Percentiles rank a stretch among this genome's conserved stretches.
Evolutionary conservation across 1,140 invertebrate species (phyloP).

Genomic region (Zaprionus inermis): DNA sequence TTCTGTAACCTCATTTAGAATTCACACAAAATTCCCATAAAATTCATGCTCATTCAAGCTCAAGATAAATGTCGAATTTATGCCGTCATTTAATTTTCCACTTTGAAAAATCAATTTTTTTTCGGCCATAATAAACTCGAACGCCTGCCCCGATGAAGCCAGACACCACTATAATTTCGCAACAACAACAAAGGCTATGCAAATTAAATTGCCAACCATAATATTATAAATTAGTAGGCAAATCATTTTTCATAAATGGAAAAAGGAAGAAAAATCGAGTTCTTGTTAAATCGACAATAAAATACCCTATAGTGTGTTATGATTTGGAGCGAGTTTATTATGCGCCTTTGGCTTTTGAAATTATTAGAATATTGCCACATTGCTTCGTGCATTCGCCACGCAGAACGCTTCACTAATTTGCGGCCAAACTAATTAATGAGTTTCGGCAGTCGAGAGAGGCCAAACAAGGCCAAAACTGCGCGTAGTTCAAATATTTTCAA

Average conservation of each 20-base stretch:
- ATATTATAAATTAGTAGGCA: slow-evolving; percentile 74
- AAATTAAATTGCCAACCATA: slow-evolving; percentile 50
- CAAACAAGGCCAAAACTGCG: slow-evolving; percentile 7
- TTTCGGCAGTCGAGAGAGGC: slow-evolving; percentile 7
- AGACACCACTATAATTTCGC: not conserved
- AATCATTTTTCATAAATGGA: slow-evolving; percentile 67
- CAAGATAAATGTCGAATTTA: not conserved
- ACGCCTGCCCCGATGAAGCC: slow-evolving; percentile 24
- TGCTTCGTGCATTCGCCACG: not conserved
- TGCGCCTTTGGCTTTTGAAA: too few relatives aligned
- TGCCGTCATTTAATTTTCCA: not conserved
- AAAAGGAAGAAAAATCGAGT: slow-evolving; percentile 31
- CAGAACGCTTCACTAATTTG: slow-evolving; percentile 74
- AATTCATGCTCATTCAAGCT: not conserved
- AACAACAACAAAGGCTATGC: slow-evolving; percentile 33
- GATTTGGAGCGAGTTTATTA: too few relatives aligned
- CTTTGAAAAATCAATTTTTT: slow-evolving; percentile 22
- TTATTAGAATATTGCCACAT: too few relatives aligned
- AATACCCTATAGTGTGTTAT: not conserved
- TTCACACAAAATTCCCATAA: not conserved
- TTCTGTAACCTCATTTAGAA: not conserved
- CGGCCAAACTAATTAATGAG: slow-evolving; percentile 76
- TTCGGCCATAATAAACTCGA: slow-evolving; percentile 54
- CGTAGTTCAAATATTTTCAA: slow-evolving; percentile 20
- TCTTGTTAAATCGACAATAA: not conserved